Conservation (phyloP, 2,797 vertebrate species). For the Bradypus variegatus region DNA sequence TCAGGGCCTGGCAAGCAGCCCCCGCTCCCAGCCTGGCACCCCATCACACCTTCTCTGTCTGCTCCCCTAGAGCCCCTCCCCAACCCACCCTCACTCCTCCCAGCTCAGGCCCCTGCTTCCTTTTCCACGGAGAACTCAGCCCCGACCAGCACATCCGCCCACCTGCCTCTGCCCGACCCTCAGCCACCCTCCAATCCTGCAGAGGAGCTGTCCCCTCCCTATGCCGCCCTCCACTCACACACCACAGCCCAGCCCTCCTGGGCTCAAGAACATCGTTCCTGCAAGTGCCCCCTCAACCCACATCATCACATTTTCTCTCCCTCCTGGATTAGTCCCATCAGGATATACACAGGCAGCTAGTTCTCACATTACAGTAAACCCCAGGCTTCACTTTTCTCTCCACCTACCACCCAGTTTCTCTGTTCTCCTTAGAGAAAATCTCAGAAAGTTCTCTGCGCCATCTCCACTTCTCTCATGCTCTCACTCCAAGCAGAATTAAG, state of each 20-base stretch:
- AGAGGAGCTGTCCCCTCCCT: neutral
- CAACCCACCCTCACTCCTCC: neutral
- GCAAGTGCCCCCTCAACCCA: neutral
- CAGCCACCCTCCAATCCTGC: neutral
- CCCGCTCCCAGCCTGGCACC: neutral
- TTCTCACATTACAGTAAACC: neutral
- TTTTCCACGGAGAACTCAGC: neutral
- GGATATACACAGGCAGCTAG: neutral
- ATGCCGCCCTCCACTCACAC: too few species aligned
- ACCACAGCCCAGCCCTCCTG: too few species aligned
- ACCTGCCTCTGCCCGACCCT: neutral
- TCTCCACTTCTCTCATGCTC: neutral
- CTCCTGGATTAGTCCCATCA: neutral
- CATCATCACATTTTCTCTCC: neutral
- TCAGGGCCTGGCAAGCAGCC: neutral
- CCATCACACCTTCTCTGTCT: neutral
- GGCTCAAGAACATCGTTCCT: neutral
- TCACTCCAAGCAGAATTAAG: neutral
- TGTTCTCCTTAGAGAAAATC: neutral
- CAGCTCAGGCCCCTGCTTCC: neutral
- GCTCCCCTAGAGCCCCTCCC: neutral
- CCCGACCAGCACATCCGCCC: too few species aligned
- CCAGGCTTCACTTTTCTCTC: neutral
- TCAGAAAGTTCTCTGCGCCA: neutral
- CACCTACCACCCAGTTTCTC: neutral